phyloP scores from a whole-genome alignment of 2,797 vertebrate genomes.

The Brotogeris chrysoptera region DNA sequence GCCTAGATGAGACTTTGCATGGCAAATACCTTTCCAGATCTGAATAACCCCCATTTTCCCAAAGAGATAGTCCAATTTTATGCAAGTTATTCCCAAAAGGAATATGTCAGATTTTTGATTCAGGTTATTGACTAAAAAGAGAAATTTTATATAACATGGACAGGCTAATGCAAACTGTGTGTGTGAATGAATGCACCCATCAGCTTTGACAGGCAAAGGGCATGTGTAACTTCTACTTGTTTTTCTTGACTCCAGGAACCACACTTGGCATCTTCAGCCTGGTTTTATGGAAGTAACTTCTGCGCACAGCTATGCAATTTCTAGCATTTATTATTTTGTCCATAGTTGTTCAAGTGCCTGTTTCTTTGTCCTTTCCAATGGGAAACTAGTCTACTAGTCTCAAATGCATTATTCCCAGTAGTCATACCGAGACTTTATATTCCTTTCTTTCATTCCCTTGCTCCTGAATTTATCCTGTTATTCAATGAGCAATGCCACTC shows the following conservation, averaged over 20 bases:
- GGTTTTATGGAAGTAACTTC: neutral
- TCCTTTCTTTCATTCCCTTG: neutral
- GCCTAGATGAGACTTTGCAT: neutral
- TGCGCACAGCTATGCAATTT: neutral
- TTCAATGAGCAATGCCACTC: neutral
- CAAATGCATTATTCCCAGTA: neutral
- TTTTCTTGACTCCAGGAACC: neutral
- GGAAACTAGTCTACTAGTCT: neutral
- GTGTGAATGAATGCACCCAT: neutral
- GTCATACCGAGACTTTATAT: neutral
- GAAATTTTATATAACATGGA: accelerated
- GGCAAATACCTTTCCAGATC: neutral
- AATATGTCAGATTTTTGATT: neutral
- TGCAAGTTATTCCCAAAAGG: neutral
- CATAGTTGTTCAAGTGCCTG: neutral
- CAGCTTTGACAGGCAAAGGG: neutral
- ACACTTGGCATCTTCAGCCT: neutral
- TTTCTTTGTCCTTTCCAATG: neutral
- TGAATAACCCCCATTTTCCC: neutral
- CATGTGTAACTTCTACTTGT: neutral
- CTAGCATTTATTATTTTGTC: neutral
- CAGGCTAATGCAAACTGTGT: neutral
- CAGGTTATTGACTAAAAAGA: neutral
- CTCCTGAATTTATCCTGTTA: neutral
- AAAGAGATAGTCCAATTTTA: neutral